Percentiles rank a stretch among this genome's conserved stretches.
phyloP scores from a whole-genome alignment of 2,113 vertebrate genomes.

The Xenopus tropicalis region DNA sequence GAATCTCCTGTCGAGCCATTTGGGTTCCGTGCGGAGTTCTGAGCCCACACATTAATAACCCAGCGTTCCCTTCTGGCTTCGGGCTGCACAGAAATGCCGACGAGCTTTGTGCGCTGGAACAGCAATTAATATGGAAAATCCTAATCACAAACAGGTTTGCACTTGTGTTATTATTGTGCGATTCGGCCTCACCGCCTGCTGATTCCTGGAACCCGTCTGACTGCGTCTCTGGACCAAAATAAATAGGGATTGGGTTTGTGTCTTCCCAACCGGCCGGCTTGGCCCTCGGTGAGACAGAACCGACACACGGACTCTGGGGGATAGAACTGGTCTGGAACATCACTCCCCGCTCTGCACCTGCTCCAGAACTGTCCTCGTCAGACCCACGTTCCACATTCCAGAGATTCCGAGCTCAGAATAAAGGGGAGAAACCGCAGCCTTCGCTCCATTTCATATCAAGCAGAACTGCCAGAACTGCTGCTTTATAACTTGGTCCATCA shows the following conservation, averaged over 20 bases:
- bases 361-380: conserved; percentile 47
- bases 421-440: no score
- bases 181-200: background rate
- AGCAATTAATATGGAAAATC: conserved; percentile 7
- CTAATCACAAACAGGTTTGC: conserved; percentile 1
- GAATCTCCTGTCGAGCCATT: background rate
- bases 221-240: background rate
- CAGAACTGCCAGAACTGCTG: background rate
- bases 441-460: no score
- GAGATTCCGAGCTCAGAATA: conserved; percentile 14
- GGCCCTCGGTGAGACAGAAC: no score
- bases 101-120: background rate
- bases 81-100: background rate
- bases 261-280: background rate
- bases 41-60: background rate
- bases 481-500: background rate
- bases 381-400: conserved; percentile 14
- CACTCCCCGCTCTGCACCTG: conserved; percentile 26
- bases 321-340: background rate
- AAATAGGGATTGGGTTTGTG: background rate
- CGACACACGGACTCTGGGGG: no score
- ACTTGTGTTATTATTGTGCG: background rate
- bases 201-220: background rate
- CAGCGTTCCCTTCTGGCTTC: background rate
- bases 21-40: background rate